Evolutionary conservation across 2,888 invertebrate species (phyloP).

Genomic region (Alcis repandata): DNA sequence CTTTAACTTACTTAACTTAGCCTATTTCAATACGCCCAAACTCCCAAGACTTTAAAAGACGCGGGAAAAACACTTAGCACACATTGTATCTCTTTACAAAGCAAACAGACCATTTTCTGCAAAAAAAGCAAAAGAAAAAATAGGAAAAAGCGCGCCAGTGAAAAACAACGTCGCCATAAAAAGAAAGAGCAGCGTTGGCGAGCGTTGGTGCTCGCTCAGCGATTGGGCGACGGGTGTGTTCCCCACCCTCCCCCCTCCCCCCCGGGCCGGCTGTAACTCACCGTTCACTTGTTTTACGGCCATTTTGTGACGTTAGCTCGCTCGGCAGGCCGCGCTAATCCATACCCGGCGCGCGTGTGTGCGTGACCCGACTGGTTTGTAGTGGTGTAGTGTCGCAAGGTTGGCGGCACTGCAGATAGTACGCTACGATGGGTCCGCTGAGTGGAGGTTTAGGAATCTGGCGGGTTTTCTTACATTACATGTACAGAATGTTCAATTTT

Average conservation of each 20-base stretch:
- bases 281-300: conserved; percentile 87
- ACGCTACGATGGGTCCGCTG: conserved; percentile 42
- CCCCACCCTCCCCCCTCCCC: conserved; percentile 57
- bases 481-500: no score
- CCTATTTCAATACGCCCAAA: conserved; percentile 52
- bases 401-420: conserved; percentile 43
- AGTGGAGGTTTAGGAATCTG: conserved; percentile 9
- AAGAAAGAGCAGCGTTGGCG: conserved; percentile 86
- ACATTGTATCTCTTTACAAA: conserved; percentile 80
- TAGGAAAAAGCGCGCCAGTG: conserved; percentile 82
- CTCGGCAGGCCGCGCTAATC: conserved; percentile 81
- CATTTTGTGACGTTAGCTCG: conserved; percentile 85
- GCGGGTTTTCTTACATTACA: no score
- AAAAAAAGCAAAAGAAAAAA: conserved; percentile 69
- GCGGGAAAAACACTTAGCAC: conserved; percentile 72
- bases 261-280: conserved; percentile 83
- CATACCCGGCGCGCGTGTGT: conserved; percentile 69
- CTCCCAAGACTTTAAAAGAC: conserved; percentile 49
- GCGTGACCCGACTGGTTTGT: conserved; percentile 67
- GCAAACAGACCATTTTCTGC: conserved; percentile 82
- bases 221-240: conserved; percentile 71
- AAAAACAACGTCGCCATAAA: conserved; percentile 85
- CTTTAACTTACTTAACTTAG: conserved; percentile 32
- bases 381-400: conserved; percentile 49
- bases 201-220: conserved; percentile 79